Evolutionary conservation across 2,888 invertebrate genomes (phyloP).

Genomic region (Dioctria linearis): DNA sequence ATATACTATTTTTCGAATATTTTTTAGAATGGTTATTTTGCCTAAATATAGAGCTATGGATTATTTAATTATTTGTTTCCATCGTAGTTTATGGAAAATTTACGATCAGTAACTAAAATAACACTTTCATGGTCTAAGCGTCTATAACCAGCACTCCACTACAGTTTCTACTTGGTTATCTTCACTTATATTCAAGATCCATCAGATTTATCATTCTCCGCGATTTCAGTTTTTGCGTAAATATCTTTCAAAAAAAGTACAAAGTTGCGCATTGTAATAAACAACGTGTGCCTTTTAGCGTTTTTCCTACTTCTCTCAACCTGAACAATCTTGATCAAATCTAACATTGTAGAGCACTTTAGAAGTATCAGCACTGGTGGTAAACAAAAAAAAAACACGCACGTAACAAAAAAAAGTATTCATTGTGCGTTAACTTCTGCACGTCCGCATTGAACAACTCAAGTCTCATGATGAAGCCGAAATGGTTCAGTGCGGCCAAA

Average conservation of each 20-base stretch:
- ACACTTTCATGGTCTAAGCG: too few relatives aligned
- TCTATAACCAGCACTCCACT: too few relatives aligned
- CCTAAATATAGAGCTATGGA: too few relatives aligned
- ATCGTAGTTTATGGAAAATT: too few relatives aligned
- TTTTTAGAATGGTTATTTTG: too few relatives aligned
- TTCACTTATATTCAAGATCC: too few relatives aligned
- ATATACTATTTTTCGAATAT: too few relatives aligned
- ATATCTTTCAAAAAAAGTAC: constrained; percentile 9
- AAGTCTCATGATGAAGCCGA: background rate
- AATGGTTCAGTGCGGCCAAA: constrained; percentile 54
- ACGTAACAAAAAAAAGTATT: constrained; percentile 24
- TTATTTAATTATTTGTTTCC: too few relatives aligned
- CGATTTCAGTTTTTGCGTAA: too few relatives aligned
- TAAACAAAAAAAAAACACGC: constrained; percentile 16
- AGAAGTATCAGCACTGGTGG: background rate
- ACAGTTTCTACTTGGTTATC: too few relatives aligned
- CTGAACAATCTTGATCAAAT: constrained; percentile 37
- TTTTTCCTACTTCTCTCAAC: constrained; percentile 27
- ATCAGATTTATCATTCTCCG: background rate
- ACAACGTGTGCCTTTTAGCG: constrained; percentile 28
- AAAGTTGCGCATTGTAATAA: constrained; percentile 19
- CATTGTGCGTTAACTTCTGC: constrained; percentile 49
- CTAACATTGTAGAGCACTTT: constrained; percentile 8
- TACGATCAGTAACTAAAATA: too few relatives aligned
- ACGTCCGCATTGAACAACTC: constrained; percentile 31